Evolutionary conservation across 1,140 invertebrate species (phyloP).

Genomic region (Sarcophaga peregrina): DNA sequence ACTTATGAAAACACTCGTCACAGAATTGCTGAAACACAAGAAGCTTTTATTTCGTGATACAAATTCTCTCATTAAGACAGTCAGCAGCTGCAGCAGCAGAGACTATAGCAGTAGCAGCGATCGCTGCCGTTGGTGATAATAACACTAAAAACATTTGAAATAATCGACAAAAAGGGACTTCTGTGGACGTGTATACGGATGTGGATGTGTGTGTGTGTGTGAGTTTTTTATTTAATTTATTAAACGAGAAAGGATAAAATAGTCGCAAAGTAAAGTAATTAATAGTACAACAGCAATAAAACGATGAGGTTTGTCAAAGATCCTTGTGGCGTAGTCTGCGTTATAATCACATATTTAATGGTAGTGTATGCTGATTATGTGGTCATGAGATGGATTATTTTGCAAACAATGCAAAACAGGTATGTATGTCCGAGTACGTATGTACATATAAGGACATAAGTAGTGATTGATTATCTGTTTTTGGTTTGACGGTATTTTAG

Average conservation of each 20-base stretch:
- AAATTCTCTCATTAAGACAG: too few species aligned
- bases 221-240: too few species aligned
- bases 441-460: not conserved
- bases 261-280: not conserved
- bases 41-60: not conserved
- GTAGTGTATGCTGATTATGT: constrained; percentile 93
- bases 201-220: too few species aligned
- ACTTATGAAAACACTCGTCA: not conserved
- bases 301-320: constrained; percentile 74
- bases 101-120: not conserved
- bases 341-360: constrained; percentile 84
- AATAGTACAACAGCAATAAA: not conserved
- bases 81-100: not conserved
- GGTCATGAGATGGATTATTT: constrained; percentile 85
- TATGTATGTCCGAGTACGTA: constrained; percentile 59
- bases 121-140: not conserved
- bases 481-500: constrained; percentile 69
- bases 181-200: too few species aligned
- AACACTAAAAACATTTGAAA: not conserved
- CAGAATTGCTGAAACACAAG: not conserved
- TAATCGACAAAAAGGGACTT: not conserved
- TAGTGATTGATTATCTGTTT: not conserved
- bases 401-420: constrained; percentile 85
- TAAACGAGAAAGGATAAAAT: not conserved
- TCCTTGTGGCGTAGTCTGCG: constrained; percentile 89